Conservation (phyloP, 2,797 vertebrate genomes). For the Xenops minutus region DNA sequence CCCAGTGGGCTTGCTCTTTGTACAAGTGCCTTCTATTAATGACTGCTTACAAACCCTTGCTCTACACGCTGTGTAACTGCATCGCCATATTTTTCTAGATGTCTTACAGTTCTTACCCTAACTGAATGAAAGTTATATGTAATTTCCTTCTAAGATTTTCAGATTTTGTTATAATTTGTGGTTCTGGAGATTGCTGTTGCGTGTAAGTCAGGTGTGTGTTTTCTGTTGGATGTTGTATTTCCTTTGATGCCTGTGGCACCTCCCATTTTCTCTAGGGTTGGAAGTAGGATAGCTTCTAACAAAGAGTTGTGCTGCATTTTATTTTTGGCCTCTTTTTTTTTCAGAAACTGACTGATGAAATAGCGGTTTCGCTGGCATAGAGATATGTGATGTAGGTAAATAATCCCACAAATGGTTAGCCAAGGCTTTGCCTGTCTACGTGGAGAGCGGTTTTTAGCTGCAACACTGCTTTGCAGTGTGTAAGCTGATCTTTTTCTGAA, state of each 20-base stretch:
- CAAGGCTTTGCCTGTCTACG: background rate
- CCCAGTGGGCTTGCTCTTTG: background rate
- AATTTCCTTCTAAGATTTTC: background rate
- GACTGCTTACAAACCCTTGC: background rate
- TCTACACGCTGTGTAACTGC: background rate
- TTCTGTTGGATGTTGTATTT: background rate
- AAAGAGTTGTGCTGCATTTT: background rate
- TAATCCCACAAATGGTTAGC: background rate
- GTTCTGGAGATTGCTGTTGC: background rate
- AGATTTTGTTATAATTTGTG: background rate
- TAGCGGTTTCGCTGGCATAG: background rate
- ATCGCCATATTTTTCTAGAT: background rate
- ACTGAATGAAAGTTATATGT: background rate
- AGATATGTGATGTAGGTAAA: background rate
- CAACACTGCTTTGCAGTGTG: background rate
- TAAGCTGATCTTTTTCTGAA: conserved; percentile 33
- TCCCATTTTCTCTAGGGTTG: background rate
- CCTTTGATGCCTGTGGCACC: background rate
- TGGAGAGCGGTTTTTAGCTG: background rate
- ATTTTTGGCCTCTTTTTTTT: background rate
- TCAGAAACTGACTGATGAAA: background rate
- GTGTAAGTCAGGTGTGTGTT: background rate
- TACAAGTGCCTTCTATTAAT: background rate
- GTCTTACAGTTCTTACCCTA: background rate
- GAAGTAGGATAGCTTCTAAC: background rate